Base-by-base conservation (phyloP, 2,888 invertebrate genomes). In the Caradrina kadenii region DNA sequence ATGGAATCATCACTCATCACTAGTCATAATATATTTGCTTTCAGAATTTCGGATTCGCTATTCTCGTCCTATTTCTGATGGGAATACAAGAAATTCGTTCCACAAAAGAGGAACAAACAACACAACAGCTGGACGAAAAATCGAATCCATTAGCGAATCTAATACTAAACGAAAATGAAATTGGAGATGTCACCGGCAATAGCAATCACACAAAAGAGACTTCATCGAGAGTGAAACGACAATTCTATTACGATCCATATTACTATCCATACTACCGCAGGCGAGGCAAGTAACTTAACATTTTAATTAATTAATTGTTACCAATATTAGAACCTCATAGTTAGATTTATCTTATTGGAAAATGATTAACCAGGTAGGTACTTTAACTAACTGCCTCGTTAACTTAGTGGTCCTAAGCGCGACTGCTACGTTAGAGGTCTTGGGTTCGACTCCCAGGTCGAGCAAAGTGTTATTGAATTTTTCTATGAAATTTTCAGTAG, bases 161-260 rank as follows among this genome's bases (percentile, higher is more conserved):
- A 69, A 84, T 86, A 77, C 71, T 86, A 60, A 85, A 88, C 76
- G 81, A 84, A 83, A 86, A 85, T 78, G 84, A 72, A 81, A 77
- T 80, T 74, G 79, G 73, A 71, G 71, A 82, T 76, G 76, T 77
- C 82, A 81, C 53, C 66, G 60, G 64, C 78, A 83, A 79, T 58
- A 76, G 60, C 63, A 69, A 75, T 66, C 68, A 61, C 59, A 82
- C 79, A 75, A 72, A 81, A 22, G 78, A 76, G 64, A 64, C 76
- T 67, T 73, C 81, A 65, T 83, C 84, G 35, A 86, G 91, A 82
- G 83, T 86, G 62, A 91, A 90, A 82, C 83, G 91, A 67, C 90
- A 91, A 73, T 87, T 82, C 67, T 78, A 69, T 76, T 64, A 81
- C 56, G 65, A 64, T 63, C 80, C 74, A 60, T 83, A 82, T 53